These are phyloP conservation scores for Heliconius cydno DNA, from an alignment of 2,888 invertebrate species.

Conservation along the genomic window DNA sequence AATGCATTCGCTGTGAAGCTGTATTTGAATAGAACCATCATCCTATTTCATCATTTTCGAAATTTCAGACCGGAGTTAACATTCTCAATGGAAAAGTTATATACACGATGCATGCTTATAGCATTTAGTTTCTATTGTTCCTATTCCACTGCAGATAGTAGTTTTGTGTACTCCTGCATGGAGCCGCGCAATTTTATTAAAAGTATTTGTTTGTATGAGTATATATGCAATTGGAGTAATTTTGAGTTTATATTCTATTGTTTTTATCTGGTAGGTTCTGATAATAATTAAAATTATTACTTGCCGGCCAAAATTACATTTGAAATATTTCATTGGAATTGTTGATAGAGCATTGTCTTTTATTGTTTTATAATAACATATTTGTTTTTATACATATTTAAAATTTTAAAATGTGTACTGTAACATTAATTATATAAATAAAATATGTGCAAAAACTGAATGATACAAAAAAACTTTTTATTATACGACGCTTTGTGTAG, in stretches of 20 bases:
- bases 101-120: conserved; percentile 17
- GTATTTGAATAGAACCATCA: conserved; percentile 17
- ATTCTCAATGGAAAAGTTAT: conserved; percentile 26
- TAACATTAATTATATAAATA: neutral
- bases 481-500: neutral
- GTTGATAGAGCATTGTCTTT: neutral
- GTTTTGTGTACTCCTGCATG: conserved; percentile 20
- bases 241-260: neutral
- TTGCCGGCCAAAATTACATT: neutral
- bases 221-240: neutral
- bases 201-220: conserved; percentile 13
- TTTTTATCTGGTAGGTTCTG: neutral
- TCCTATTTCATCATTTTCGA: conserved; percentile 19
- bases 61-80: conserved; percentile 17
- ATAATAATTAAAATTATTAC: conserved; percentile 1
- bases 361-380: neutral
- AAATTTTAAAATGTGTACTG: neutral
- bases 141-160: conserved; percentile 17
- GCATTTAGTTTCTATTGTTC: conserved; percentile 28
- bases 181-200: conserved; percentile 19
- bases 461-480: neutral
- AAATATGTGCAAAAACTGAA: neutral
- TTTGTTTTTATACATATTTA: neutral
- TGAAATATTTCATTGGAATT: neutral
- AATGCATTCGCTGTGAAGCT: neutral